These are phyloP conservation scores for Polyommatus iphigenia DNA, from an alignment of 2,888 invertebrate genomes.

Conservation along the genomic window DNA sequence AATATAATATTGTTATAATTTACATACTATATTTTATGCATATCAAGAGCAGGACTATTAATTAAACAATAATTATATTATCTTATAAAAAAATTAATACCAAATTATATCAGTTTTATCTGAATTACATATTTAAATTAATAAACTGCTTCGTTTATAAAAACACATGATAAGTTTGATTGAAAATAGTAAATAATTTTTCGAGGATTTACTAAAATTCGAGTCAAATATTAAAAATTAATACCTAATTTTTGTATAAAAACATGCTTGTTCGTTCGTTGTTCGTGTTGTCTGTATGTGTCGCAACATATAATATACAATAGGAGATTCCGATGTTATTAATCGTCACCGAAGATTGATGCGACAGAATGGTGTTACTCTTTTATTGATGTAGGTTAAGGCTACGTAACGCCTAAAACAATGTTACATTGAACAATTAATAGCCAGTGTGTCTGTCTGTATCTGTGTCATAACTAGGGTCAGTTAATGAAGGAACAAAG, in stretches of 20 bases:
- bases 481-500: conserved; percentile 28
- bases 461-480: conserved; percentile 21
- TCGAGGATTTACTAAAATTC: too few relatives aligned
- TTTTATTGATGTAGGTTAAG: conserved; percentile 63
- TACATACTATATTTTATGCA: background rate
- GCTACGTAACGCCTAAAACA: conserved; percentile 39
- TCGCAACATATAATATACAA: conserved; percentile 57
- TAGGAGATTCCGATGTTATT: conserved; percentile 67
- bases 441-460: background rate
- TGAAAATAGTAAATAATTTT: too few relatives aligned
- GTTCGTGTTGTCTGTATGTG: conserved; percentile 47
- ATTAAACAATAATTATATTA: background rate
- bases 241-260: background rate
- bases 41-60: background rate
- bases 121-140: too few relatives aligned
- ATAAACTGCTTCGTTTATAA: too few relatives aligned
- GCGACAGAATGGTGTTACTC: conserved; percentile 59
- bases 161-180: too few relatives aligned
- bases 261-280: background rate
- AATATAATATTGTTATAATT: background rate
- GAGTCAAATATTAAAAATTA: background rate
- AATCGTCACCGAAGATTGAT: conserved; percentile 70
- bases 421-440: conserved; percentile 34
- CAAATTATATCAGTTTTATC: too few relatives aligned
- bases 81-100: background rate